Conservation (phyloP, 2,113 vertebrate species). For the Uria lomvia region DNA sequence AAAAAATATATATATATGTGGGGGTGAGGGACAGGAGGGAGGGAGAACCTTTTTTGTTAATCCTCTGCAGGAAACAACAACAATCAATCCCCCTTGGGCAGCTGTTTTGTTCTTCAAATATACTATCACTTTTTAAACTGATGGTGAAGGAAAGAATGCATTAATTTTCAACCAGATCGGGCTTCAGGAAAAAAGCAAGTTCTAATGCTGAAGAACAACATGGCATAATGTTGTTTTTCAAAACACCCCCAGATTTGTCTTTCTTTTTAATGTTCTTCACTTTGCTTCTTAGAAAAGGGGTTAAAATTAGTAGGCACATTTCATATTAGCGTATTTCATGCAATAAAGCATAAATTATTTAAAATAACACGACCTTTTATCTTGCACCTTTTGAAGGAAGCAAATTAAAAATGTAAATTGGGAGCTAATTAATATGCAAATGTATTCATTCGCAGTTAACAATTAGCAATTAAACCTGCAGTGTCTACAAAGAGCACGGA, state of each 20-base stretch:
- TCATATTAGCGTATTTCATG: conserved; percentile 98
- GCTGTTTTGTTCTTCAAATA: conserved; percentile 75
- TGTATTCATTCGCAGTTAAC: conserved; percentile 99
- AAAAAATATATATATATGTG: background rate
- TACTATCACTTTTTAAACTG: conserved; percentile 73
- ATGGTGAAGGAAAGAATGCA: conserved; percentile 65
- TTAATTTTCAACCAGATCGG: conserved; percentile 66
- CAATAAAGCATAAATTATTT: conserved; percentile 99
- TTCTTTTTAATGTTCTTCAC: conserved; percentile 67
- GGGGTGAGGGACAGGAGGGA: background rate
- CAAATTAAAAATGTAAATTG: conserved; percentile 99
- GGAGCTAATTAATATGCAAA: conserved; percentile 99
- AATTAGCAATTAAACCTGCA: conserved; percentile 99
- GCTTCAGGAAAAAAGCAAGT: conserved; percentile 67
- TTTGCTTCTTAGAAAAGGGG: conserved; percentile 79
- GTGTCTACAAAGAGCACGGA: conserved; percentile 98
- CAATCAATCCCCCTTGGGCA: conserved; percentile 42
- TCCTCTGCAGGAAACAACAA: conserved; percentile 59
- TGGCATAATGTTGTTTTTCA: conserved; percentile 68
- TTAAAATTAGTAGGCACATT: conserved; percentile 92
- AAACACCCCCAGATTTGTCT: conserved; percentile 64
- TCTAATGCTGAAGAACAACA: conserved; percentile 63
- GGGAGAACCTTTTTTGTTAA: conserved; percentile 44
- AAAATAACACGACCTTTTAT: conserved; percentile 99
- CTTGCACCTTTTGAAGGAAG: conserved; percentile 99